Evolutionary conservation across 2,113 vertebrate genomes (phyloP), one percentile per base, ranked within the genome.

Genomic region (Eublepharis macularius): DNA sequence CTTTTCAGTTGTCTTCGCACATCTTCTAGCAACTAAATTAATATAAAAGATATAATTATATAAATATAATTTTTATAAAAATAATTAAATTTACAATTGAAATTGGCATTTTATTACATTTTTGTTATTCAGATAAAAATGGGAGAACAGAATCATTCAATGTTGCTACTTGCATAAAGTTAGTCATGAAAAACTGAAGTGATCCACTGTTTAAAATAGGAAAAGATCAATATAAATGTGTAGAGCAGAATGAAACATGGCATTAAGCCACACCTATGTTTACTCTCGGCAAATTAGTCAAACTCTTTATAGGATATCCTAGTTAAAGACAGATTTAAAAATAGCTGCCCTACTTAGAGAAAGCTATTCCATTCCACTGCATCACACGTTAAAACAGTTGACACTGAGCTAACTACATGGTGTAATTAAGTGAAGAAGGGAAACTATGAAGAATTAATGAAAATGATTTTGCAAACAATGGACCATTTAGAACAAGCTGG

Each of bases 11-110:
- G 72, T 26, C 63, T 17, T 86, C 81, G 86, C 32, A 84, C 76
- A 19, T n/a, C 77, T 54, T 76, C 83, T 39, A 90, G 82, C 74
- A 90, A 82, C 94, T 96, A 88, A 86, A 81, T 76, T n/a, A 57
- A 81, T 47, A 51, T n/a, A n/a, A 34, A 14, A 89, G 76, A 66
- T 36, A 86, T 6, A 7, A 69, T 14, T 79, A 24, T 36, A 29
- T 41, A 17, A 11, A 60, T 60, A 60, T 82, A 57, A 26, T 60
- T 29, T 51, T 80, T n/a, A 77, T 34, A n/a, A 47, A 51, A 84
- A 80, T 0, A 41, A 81, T 1, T 47, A 57, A n/a, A 17, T 75
- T 10, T 65, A 47, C 14, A 85, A 79, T 32, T 45, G 39, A 76
- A 66, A 76, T 49, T 41, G 34, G 19, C 32, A 78, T 82, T 72